Conservation (phyloP, 37 sponge, comb jelly and placozoan genomes). For the Eunapius fragilis region DNA sequence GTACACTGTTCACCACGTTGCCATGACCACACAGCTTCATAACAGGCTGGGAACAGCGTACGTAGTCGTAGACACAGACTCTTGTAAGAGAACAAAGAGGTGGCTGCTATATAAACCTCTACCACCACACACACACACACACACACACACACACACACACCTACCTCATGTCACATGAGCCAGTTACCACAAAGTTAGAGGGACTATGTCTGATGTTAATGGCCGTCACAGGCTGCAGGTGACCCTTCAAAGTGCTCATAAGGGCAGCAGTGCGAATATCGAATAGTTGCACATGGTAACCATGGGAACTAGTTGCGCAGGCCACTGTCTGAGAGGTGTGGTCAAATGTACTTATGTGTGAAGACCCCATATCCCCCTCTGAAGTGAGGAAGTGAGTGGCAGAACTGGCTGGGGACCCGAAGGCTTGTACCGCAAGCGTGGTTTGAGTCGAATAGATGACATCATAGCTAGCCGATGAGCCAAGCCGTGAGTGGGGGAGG, state of each 20-base stretch:
- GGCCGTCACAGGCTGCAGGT: constrained; percentile 19
- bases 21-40: constrained; percentile 55
- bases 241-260: constrained; percentile 29
- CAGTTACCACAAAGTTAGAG: constrained; percentile 39
- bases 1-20: constrained; percentile 39
- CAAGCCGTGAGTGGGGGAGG: background rate
- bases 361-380: background rate
- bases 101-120: too few relatives aligned
- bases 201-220: constrained; percentile 19
- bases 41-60: constrained; percentile 10
- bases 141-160: constrained; percentile 17
- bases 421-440: constrained; percentile 30
- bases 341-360: constrained; percentile 49
- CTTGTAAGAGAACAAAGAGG: constrained; percentile 19
- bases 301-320: constrained; percentile 54
- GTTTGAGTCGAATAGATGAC: constrained; percentile 56
- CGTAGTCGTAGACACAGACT: constrained; percentile 57
- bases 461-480: background rate
- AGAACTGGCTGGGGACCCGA: constrained; percentile 10
- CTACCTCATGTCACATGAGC: constrained; percentile 51
- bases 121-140: constrained; percentile 12
- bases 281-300: constrained; percentile 54
- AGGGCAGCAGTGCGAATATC: constrained; percentile 28
- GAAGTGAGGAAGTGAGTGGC: constrained; percentile 45
- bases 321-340: constrained; percentile 11